Base-by-base conservation (phyloP, 2,797 vertebrate genomes). In the Tolypeutes matacus region DNA sequence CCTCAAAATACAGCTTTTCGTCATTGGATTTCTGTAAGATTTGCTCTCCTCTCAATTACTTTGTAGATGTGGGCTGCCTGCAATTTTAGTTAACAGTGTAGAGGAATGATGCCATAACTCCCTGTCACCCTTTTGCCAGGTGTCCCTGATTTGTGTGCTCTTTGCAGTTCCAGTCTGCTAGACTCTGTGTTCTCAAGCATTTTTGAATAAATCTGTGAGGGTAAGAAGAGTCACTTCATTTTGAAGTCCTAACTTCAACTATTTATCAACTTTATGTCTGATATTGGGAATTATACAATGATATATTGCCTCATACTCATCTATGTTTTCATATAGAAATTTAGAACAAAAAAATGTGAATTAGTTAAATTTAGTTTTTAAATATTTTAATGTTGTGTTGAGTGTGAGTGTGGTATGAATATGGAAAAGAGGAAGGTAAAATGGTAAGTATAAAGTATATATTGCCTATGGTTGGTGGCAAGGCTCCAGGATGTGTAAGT, bases 311-410 rank as follows among this genome's bases (percentile, higher is more conserved):
- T 83, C 27, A 83, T 51, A 39, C 25, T 84, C 23, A 31, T 65
- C 21, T 60, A 58, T 90, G 23, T 81, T 91, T 89, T 89, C 87
- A 36, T 62, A 49, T 51, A 34, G 18, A 73, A 51, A 91, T 51
- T 31, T 83, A n/a, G 70, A 83, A 20, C 42, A 25, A 91, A 73
- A n/a, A 36, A 89, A 69, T 53, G 20, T 69, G 42, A 29, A 64
- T 29, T 13, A 29, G 10, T 64, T 64, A 64, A 29, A 29, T n/a
- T 34, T 29, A 34, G 17, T 67, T 67, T 67, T 34, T 18, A 67
- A 56, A 29, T 88, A 34, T 31, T 21, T 42, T 58, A 27, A 27
- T 90, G 27, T 39, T 62, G 7, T 62, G 13, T 20, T 56, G 56
- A 5, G 56, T 56, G 20, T 69, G 64, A 31, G 25, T 58, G 7